A percentile compares a stretch with the other conserved stretches of the same genome.
Conservation (phyloP, 2,113 vertebrate species). For the Hoplias malabaricus region DNA sequence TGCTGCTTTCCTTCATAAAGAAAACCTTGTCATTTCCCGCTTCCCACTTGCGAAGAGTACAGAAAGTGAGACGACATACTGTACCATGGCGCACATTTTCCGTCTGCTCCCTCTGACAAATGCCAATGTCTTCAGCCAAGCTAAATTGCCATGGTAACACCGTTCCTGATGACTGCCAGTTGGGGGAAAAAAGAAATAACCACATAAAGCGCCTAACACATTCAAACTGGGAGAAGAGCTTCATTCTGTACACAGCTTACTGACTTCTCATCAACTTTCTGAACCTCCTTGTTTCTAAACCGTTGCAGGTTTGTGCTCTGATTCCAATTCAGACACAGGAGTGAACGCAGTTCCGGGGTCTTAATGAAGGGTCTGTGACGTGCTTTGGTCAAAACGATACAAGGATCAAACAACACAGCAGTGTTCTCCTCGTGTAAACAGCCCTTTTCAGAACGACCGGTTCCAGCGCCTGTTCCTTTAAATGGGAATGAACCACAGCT, state of each 20-base stretch:
- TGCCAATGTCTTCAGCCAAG: slow-evolving; percentile 45
- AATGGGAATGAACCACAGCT: too few species aligned
- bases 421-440: too few species aligned
- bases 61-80: slow-evolving; percentile 32
- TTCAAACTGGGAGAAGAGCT: slow-evolving; percentile 5
- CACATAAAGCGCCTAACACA: slow-evolving; percentile 2
- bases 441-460: too few species aligned
- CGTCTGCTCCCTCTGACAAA: slow-evolving; percentile 42
- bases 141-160: slow-evolving; percentile 56
- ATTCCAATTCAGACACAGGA: too few species aligned
- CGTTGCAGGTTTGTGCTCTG: background rate
- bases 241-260: background rate
- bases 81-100: slow-evolving; percentile 24
- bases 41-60: slow-evolving; percentile 1
- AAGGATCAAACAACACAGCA: too few species aligned
- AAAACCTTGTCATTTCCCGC: background rate
- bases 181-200: background rate
- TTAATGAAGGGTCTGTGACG: too few species aligned
- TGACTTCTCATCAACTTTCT: slow-evolving; percentile 1
- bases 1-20: background rate
- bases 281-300: background rate
- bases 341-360: too few species aligned
- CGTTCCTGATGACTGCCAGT: slow-evolving; percentile 37
- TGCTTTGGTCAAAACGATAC: too few species aligned
- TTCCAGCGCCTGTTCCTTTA: too few species aligned